These are phyloP conservation scores for Apodemus agrarius DNA, from an alignment of 2,797 vertebrate genomes.

Conservation along the genomic window DNA sequence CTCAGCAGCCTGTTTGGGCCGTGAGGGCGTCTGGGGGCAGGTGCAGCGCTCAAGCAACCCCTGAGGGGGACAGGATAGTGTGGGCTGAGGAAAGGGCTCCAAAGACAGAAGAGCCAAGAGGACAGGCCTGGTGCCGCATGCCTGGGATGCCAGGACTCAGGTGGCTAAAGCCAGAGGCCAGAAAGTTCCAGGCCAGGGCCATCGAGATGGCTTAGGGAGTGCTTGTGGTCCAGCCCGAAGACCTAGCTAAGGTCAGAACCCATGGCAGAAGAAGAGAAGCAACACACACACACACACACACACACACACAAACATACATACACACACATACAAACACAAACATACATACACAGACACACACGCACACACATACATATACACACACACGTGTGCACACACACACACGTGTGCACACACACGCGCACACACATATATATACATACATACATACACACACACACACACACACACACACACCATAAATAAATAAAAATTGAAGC, in stretches of 20 bases:
- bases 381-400: no score
- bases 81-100: constrained; percentile 2
- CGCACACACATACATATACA: neutral
- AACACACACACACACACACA: no score
- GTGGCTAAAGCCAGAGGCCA: neutral
- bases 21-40: neutral
- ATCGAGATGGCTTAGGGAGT: neutral
- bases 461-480: neutral
- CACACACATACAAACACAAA: no score
- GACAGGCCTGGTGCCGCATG: neutral
- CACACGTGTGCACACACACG: no score
- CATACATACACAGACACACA: neutral
- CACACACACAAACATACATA: neutral
- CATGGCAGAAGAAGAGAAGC: neutral
- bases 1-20: neutral
- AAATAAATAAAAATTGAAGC: neutral
- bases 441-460: neutral
- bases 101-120: neutral
- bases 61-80: neutral
- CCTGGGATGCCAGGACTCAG: neutral
- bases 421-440: neutral
- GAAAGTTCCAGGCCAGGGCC: neutral
- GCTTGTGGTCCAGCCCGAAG: neutral
- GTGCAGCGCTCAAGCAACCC: neutral
- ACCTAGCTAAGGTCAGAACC: neutral